Evolutionary conservation across 2,113 vertebrate species (phyloP).

Genomic region (Ia io): DNA sequence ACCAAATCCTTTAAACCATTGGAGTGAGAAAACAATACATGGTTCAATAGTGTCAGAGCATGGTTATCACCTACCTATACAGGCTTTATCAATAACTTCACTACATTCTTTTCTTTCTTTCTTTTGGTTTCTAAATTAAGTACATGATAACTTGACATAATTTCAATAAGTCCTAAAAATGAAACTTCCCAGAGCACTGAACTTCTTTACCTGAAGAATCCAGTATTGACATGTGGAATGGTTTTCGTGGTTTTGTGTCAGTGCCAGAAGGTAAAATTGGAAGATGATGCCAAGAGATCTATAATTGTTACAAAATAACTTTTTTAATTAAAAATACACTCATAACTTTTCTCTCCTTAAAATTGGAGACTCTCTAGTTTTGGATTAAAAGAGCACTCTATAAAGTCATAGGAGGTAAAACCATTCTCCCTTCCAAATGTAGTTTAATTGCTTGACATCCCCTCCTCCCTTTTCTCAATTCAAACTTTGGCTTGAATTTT

Average conservation of each 20-base stretch:
- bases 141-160: not conserved
- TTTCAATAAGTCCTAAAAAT: constrained; percentile 33
- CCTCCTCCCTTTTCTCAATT: not conserved
- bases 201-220: constrained; percentile 7
- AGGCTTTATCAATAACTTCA: not conserved
- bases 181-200: not conserved
- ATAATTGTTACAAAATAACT: constrained; percentile 23
- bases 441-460: constrained; percentile 31
- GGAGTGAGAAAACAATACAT: not conserved
- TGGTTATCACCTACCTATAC: not conserved
- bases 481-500: constrained; percentile 73
- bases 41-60: not conserved
- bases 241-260: constrained; percentile 42
- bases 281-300: constrained; percentile 12
- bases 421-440: constrained; percentile 46
- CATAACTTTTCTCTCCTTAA: constrained; percentile 4
- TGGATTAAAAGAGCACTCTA: constrained; percentile 35
- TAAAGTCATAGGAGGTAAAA: constrained; percentile 57
- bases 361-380: constrained; percentile 32
- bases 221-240: constrained; percentile 10
- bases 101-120: not conserved
- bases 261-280: constrained; percentile 47
- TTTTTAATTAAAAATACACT: constrained; percentile 48
- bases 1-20: not conserved
- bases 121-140: constrained; percentile 44